These are phyloP conservation scores for Lophius americanus DNA, from an alignment of 2,797 vertebrate genomes.

Conservation along the genomic window DNA sequence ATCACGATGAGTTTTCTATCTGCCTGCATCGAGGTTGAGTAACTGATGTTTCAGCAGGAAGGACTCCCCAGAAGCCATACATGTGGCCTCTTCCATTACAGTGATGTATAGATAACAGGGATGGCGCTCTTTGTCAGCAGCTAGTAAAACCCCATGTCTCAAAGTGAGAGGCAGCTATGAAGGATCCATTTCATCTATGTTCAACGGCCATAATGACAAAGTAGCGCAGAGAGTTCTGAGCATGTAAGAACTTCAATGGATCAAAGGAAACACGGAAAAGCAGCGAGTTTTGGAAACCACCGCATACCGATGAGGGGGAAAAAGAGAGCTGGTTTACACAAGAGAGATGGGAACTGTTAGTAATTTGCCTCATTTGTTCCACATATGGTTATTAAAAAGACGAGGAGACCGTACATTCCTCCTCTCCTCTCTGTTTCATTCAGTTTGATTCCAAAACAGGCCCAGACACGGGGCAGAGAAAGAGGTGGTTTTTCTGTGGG, in stretches of 20 bases:
- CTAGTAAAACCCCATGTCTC: constrained; percentile 55
- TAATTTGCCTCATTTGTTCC: constrained; percentile 75
- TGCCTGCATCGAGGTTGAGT: constrained; percentile 48
- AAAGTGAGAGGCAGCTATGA: constrained; percentile 48
- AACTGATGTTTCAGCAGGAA: constrained; percentile 53
- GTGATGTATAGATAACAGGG: constrained; percentile 70
- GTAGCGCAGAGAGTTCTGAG: constrained; percentile 47
- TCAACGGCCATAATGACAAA: constrained; percentile 65
- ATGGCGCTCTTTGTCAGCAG: constrained; percentile 48
- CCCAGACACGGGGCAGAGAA: constrained; percentile 38
- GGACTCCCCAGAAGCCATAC: constrained; percentile 53
- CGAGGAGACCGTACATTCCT: constrained; percentile 60
- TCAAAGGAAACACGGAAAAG: constrained; percentile 56
- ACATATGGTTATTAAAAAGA: constrained; percentile 76
- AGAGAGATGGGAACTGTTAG: constrained; percentile 63
- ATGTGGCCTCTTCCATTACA: constrained; percentile 63
- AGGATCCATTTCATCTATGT: constrained; percentile 66
- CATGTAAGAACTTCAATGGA: constrained; percentile 65
- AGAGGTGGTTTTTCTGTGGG: constrained; percentile 57
- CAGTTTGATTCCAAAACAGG: constrained; percentile 66
- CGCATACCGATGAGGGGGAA: constrained; percentile 43
- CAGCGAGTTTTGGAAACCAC: constrained; percentile 71
- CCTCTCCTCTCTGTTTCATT: constrained; percentile 60
- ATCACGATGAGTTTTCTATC: constrained; percentile 66
- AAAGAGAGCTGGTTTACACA: constrained; percentile 46